These are phyloP conservation scores for Latrodectus hesperus DNA, from an alignment of 2,888 invertebrate species.

Conservation along the genomic window DNA sequence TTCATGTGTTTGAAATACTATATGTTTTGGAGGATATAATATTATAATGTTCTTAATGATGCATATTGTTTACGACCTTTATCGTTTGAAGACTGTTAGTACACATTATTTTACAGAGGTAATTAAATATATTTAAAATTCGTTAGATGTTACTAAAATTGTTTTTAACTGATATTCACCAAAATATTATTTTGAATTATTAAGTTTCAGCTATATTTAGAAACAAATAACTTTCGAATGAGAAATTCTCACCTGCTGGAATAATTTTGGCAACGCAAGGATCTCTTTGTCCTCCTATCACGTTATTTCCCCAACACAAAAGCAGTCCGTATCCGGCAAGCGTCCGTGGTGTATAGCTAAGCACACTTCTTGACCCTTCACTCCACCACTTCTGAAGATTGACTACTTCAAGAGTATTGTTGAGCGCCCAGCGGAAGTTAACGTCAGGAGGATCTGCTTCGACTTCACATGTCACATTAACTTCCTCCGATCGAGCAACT, in stretches of 20 bases:
- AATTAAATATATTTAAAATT: too few relatives aligned
- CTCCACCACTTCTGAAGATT: slow-evolving; percentile 77
- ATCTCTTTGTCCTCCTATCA: slow-evolving; percentile 88
- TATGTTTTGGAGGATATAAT: too few relatives aligned
- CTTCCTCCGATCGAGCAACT: slow-evolving; percentile 89
- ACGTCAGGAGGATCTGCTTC: slow-evolving; percentile 92
- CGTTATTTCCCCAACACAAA: slow-evolving; percentile 88
- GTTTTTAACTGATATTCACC: too few relatives aligned
- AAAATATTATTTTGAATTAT: too few relatives aligned
- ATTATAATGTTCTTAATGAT: too few relatives aligned
- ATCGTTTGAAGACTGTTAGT: too few relatives aligned
- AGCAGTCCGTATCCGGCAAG: slow-evolving; percentile 93
- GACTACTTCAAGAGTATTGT: slow-evolving; percentile 81
- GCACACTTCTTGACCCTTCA: slow-evolving; percentile 85
- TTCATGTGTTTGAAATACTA: too few relatives aligned
- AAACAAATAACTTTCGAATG: too few relatives aligned
- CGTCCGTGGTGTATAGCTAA: slow-evolving; percentile 90
- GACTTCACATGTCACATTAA: slow-evolving; percentile 83
- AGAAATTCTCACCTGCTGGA: slow-evolving; percentile 82
- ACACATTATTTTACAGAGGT: too few relatives aligned
- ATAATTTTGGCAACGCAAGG: slow-evolving; percentile 94
- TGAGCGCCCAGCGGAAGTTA: slow-evolving; percentile 94
- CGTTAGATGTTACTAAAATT: too few relatives aligned
- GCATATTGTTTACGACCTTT: too few relatives aligned
- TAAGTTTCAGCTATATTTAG: too few relatives aligned